Base-by-base conservation (phyloP, 2,797 vertebrate genomes). In the Acanthiza pusilla region DNA sequence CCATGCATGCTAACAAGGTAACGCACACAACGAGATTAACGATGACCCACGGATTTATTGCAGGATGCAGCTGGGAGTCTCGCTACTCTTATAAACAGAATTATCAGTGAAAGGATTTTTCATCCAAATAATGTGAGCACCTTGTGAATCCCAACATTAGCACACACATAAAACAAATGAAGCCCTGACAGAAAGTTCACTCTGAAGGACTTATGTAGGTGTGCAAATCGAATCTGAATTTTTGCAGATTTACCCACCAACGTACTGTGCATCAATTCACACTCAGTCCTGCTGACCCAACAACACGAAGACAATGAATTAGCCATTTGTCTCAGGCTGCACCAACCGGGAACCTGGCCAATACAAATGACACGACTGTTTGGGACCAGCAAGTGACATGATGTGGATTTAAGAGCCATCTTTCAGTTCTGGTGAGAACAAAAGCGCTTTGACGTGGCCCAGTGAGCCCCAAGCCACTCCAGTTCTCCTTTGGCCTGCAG, bases 201-300 rank as follows among this genome's bases (percentile, higher is more conserved):
- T 27, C 4, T 7, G 36, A 66, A 70, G 42, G 72, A 29, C 9
- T 29, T 5, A 6, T 0, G 9, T 10, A 5, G 15, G 25, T 4
- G 22, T 2, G 34, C 1, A 6, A 36, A 42, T 29, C 1, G 30
- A 86, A 77, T 1, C 26, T 17, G 40, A 29, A 6, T 58, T 86
- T 73, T n/a, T 47, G n/a, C 54, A 17, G 3, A 12, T 68, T 23
- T 38, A 30, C 55, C 48, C 38, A 13, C 25, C n/a, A 11, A 7
- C 10, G n/a, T 10, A 5, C 30, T 2, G 1, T 3, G 10, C 3
- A 32, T 8, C 32, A 20, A 15, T 9, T 58, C 16, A 4, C 0
- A 10, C 0, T 17, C 21, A 5, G 36, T 2, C 16, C 50, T 8
- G 54, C 55, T 90, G 83, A 32, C 43, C 53, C 23, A 5, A 7